Evolutionary conservation across 1,140 invertebrate genomes (phyloP), one percentile per base, ranked within the genome.

Genomic region (Hyles vespertilio): DNA sequence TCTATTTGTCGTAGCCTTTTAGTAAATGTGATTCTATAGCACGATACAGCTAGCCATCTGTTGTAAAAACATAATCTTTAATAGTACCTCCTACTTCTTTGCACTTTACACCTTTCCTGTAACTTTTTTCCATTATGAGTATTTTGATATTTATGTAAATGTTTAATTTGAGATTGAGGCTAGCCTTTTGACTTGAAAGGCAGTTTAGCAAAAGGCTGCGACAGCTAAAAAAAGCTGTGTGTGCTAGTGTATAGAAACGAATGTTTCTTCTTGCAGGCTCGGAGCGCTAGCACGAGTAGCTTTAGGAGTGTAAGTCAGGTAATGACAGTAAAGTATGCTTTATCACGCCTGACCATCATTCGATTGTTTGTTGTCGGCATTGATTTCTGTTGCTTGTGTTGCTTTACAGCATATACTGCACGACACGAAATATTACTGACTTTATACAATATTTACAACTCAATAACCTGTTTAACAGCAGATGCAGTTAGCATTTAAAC

Each of bases 301-400:
- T 94, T 94, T 94, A 94, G 94, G 93, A 94, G 94, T 91, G 92
- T 94, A 77, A 94, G 93, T 91, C 94, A 94, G 94, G 94, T 94
- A 94, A 92, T 89, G 89, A 79, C 72, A 69, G 69, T 83, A 68
- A 59, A 63, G 43, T 67, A 12, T 40, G 82, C 81, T 87, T 84
- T 66, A 80, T 83, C 83, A 84, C 71, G 77, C 80, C 80, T 80
- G 78, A 68, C 56, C 81, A 85, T 81, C 72, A 70, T 46, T 74
- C 79, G 79, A 64, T 69, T 61, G 6, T 68, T 69, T 74, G 58
- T 79, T 78, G 64, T 68, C 63, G 70, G 74, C 75, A 77, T 72
- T 81, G 79, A 70, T 77, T 81, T 79, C 73, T 69, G 57, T 11
- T 66, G 43, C 4, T 33, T 54, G 69, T 75, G 22, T 33, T 51